Base-by-base conservation (phyloP, 1,140 invertebrate genomes). In the Mercenaria mercenaria region DNA sequence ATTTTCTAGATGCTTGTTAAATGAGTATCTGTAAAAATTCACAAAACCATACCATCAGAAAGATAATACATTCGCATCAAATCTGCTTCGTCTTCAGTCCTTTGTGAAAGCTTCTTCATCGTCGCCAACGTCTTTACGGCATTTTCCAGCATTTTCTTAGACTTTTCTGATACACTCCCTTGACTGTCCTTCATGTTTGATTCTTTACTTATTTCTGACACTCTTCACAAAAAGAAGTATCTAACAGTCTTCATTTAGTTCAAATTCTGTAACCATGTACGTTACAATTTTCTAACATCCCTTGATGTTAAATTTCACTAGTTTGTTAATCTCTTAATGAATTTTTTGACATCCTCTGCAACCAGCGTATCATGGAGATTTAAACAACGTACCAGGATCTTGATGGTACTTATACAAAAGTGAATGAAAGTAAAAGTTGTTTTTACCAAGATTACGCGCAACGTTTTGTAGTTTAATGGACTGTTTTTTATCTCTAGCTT, bases 21-120 rank as follows among this genome's bases (percentile, higher is more conserved):
- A n/a, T n/a, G n/a, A n/a, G n/a, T n/a, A n/a, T n/a, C n/a, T n/a
- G n/a, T n/a, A n/a, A n/a, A n/a, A n/a, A n/a, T n/a, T n/a, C n/a
- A n/a, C 43, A 8, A 47, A 15, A 80, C 47, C 34, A 20, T 81
- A 81, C 79, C 79, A 59, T 81, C 79, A 18, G 41, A 59, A 6
- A 59, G 50, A 52, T 81, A 81, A 34, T 81, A 81, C 56, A 61
- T 81, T 41, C 79, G 59, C 79, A 81, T 81, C 20, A 81, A 43
- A 59, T 81, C 79, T 4, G 50, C 43, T 39, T 81, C 79, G 61
- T 43, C 39, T 10, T 74, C 69, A 13, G 18, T 26, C 18, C 18
- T 77, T 23, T 32, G 8, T 74, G 37, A 34, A 26, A 77, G 26
- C 43, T 47, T 50, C 43, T 77, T 15, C 47, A 77, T 52, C 3